Base-by-base conservation (phyloP, 2,888 invertebrate genomes). In the Yponomeuta sedellus region DNA sequence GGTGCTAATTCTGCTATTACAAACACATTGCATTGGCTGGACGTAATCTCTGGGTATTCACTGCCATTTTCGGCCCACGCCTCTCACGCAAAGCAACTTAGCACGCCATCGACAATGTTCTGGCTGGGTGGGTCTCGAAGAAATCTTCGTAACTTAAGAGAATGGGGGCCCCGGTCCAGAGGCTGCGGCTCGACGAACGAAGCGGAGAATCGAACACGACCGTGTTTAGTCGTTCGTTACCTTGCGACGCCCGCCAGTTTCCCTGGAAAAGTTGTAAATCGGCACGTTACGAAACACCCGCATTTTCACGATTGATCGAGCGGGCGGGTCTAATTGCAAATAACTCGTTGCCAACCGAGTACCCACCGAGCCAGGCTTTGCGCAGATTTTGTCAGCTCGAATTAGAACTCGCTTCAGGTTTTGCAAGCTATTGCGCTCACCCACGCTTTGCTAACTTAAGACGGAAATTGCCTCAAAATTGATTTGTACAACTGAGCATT, bases 181-280 rank as follows among this genome's bases (percentile, higher is more conserved):
- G 16, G 44, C 44, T 52, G 16, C 16, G 12, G 44, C 44, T 52
- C 8, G 12, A 16, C 44, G 16, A 52, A 12, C 44, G 44, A 52
- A 12, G 44, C 44, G 44, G 16, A 52, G 69, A 73, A 72, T 72
- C 71, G 66, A 67, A 69, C 71, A 68, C 66, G 68, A 68, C 70
- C 69, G 57, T 34, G 34, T 34, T 34, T 34, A 34, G 34, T 8
- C 34, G 34, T 34, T 34, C 34, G 34, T 34, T 34, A 34, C 34
- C 34, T 34, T 34, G 67, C 68, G 44, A 52, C 16, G 67, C 61
- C 11, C 16, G 67, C 61, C 11, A 25, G 25, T 25, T 25, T 61
- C 25, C 61, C 72, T 68, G 74, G 71, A 77, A 81, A 81, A 81
- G 82, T 80, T 80, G 44, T 80, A 71, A 71, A 67, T 70, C 22